A percentile compares a stretch with the other conserved stretches of the same genome.
phyloP scores from a whole-genome alignment of 2,888 invertebrate species.

The Nemotelus pantherinus region DNA sequence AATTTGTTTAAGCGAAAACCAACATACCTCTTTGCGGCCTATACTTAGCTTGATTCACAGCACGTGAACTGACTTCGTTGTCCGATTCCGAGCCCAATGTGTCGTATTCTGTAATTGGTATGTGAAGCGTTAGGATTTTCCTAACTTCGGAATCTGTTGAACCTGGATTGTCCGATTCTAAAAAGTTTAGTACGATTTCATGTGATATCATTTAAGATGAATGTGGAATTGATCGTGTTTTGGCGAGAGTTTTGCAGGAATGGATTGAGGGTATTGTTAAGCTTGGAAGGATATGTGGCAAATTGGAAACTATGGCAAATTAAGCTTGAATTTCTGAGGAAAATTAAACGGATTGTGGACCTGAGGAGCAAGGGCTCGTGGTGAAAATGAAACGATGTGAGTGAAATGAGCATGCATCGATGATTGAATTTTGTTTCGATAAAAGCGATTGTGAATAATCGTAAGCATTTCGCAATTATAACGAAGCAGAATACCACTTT shows the following conservation, averaged over 20 bases:
- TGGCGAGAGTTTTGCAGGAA: constrained; percentile 9
- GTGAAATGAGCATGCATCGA: constrained; percentile 46
- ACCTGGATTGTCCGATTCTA: constrained; percentile 94
- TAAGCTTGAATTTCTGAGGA: not conserved
- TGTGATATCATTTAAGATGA: constrained; percentile 52
- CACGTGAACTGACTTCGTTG: constrained; percentile 80
- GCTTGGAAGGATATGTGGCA: not conserved
- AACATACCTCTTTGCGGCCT: constrained; percentile 63
- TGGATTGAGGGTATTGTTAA: constrained; percentile 7
- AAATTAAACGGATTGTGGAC: not conserved
- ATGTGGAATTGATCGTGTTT: constrained; percentile 42
- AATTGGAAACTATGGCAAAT: too few species aligned
- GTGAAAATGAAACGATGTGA: constrained; percentile 3
- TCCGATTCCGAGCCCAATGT: constrained; percentile 81
- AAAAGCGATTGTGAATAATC: constrained; percentile 14
- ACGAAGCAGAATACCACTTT: constrained; percentile 37
- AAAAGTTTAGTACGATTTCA: constrained; percentile 64
- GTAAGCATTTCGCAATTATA: not conserved
- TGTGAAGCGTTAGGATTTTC: constrained; percentile 91
- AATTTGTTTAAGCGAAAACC: constrained; percentile 11
- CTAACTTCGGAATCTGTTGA: constrained; percentile 94
- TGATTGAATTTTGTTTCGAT: constrained; percentile 37
- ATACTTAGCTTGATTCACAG: constrained; percentile 66
- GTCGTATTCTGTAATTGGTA: constrained; percentile 94
- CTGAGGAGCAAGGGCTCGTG: not conserved